A percentile compares a stretch with the other conserved stretches of the same genome.
phyloP scores from a whole-genome alignment of 2,113 vertebrate species.

The Siphamia tubifer region DNA sequence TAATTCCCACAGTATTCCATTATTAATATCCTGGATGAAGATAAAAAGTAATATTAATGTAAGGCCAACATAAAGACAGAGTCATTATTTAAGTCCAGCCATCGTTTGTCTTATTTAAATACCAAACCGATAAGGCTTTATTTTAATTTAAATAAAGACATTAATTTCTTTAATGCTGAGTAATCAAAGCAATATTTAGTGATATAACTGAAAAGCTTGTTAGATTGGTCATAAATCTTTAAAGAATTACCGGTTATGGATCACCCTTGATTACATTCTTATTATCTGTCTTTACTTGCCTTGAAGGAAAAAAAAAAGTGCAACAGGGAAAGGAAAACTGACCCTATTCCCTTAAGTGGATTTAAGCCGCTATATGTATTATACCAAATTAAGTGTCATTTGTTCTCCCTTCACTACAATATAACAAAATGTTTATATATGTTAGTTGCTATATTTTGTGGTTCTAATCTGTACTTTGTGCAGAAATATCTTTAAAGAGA shows the following conservation, averaged over 20 bases:
- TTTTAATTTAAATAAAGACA: slow-evolving; percentile 75
- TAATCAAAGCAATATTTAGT: slow-evolving; percentile 74
- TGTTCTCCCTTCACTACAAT: too few relatives aligned
- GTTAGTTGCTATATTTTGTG: too few relatives aligned
- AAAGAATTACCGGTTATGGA: slow-evolving; percentile 37
- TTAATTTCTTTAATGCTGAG: slow-evolving; percentile 73
- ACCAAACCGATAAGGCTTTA: slow-evolving; percentile 71
- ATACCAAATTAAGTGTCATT: too few relatives aligned
- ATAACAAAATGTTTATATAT: too few relatives aligned
- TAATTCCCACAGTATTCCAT: slow-evolving; percentile 70
- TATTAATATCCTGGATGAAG: slow-evolving; percentile 81
- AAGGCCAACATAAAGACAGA: slow-evolving; percentile 69
- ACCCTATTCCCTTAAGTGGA: not conserved
- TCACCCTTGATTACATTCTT: slow-evolving; percentile 37
- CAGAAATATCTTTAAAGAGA: not conserved
- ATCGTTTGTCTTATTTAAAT: slow-evolving; percentile 78
- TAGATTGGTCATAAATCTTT: slow-evolving; percentile 69
- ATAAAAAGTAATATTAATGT: slow-evolving; percentile 74
- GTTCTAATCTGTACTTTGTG: too few relatives aligned
- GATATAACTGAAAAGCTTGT: slow-evolving; percentile 56
- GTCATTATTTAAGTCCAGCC: slow-evolving; percentile 71
- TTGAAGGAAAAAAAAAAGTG: not conserved
- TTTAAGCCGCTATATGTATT: too few relatives aligned
- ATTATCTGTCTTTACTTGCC: slow-evolving; percentile 1
- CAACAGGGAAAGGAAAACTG: not conserved